Evolutionary conservation across 2,113 vertebrate genomes (phyloP).

Genomic region (Formicarius rufipectus): DNA sequence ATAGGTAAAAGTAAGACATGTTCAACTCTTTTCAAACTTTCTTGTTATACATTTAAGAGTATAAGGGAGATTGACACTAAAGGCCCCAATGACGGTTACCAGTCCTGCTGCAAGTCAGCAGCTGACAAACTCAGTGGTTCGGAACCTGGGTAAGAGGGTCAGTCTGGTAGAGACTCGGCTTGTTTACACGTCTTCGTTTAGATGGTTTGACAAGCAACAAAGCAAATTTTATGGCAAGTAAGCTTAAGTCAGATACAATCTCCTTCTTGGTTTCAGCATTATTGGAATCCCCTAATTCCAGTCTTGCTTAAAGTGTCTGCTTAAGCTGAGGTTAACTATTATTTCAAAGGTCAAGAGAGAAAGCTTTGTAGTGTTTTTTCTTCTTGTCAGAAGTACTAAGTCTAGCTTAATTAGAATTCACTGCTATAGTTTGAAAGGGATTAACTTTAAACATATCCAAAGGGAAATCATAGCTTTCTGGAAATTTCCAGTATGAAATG

Average conservation of each 20-base stretch:
- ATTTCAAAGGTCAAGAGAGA: background rate
- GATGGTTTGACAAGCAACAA: background rate
- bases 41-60: background rate
- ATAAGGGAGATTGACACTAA: background rate
- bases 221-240: slow-evolving; percentile 9
- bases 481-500: background rate
- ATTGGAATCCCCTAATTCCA: background rate
- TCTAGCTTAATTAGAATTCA: slow-evolving; percentile 23
- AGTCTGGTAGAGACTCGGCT: background rate
- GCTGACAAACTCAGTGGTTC: slow-evolving; percentile 23
- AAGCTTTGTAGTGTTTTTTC: background rate
- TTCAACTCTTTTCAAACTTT: background rate
- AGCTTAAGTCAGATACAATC: background rate
- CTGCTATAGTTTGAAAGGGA: background rate
- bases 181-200: background rate
- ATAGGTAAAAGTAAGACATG: background rate
- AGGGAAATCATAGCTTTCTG: background rate
- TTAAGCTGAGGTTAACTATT: background rate
- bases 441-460: background rate
- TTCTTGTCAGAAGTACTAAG: background rate
- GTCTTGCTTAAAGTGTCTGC: background rate
- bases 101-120: background rate
- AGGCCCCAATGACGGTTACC: background rate
- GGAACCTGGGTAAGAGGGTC: background rate
- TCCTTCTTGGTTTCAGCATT: background rate